Evolutionary conservation across 35 echinoderm and acorn worm genomes (phyloP).

Genomic region (Ophioderma brevispina): DNA sequence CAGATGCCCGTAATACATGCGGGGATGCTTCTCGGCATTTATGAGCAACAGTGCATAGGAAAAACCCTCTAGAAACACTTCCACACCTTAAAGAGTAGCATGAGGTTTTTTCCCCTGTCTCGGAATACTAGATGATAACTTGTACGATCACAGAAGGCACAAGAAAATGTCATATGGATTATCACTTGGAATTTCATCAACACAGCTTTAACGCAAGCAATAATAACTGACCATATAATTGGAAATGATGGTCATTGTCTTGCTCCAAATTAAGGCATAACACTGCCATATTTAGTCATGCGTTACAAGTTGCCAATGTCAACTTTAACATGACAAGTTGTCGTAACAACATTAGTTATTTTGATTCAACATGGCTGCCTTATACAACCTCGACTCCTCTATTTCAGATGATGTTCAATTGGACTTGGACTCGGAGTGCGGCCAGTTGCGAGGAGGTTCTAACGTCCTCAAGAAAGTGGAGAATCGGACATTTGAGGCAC

Average conservation of each 20-base stretch:
- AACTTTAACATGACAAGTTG: neutral
- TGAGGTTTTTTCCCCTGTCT: too few species aligned
- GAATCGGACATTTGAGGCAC: slow-evolving; percentile 52
- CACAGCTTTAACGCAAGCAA: too few species aligned
- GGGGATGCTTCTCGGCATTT: too few species aligned
- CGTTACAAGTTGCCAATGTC: neutral
- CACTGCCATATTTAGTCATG: neutral
- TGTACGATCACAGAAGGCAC: too few species aligned
- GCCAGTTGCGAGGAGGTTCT: slow-evolving; percentile 15
- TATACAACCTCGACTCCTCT: neutral
- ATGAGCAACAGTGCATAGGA: too few species aligned
- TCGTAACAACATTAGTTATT: neutral
- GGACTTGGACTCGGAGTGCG: slow-evolving; percentile 50
- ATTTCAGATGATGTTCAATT: slow-evolving; percentile 12
- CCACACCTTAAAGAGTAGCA: too few species aligned
- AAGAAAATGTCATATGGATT: too few species aligned
- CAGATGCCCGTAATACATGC: too few species aligned
- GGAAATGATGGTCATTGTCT: neutral
- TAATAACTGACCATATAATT: too few species aligned
- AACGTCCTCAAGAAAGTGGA: slow-evolving; percentile 70
- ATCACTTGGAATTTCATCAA: too few species aligned
- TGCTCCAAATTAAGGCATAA: neutral
- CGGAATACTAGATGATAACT: too few species aligned
- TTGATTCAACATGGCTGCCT: neutral
- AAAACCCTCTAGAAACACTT: too few species aligned